Percentiles rank a stretch among this genome's conserved stretches.
These are phyloP conservation scores for Neotoma lepida DNA, from an alignment of 2,113 vertebrate genomes.

Conservation along the genomic window DNA sequence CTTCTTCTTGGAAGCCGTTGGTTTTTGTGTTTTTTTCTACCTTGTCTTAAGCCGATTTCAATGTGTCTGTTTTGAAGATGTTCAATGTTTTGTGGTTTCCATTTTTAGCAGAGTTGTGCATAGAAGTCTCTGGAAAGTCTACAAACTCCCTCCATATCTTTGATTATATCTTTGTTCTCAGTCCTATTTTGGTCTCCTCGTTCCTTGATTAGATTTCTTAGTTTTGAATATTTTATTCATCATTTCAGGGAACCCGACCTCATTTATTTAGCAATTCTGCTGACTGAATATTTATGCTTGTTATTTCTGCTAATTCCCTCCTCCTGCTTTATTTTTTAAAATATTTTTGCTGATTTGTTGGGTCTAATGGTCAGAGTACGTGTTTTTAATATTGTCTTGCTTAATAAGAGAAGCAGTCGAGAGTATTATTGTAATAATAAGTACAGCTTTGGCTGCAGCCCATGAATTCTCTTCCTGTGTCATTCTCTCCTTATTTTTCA, in stretches of 20 bases:
- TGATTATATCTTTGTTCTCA: conserved; percentile 72
- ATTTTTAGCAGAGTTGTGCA: conserved; percentile 59
- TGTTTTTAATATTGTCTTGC: conserved; percentile 60
- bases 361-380: conserved; percentile 50
- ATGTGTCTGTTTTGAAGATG: conserved; percentile 23
- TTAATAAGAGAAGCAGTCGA: conserved; percentile 45
- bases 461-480: conserved; percentile 22
- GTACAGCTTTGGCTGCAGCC: conserved; percentile 74
- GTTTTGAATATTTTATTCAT: conserved; percentile 76
- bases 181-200: conserved; percentile 71
- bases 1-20: background rate
- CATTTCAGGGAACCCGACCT: conserved; percentile 47
- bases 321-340: conserved; percentile 12
- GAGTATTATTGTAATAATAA: conserved; percentile 72
- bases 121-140: conserved; percentile 37
- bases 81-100: conserved; percentile 22
- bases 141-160: conserved; percentile 62
- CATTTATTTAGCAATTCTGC: conserved; percentile 72
- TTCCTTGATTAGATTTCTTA: conserved; percentile 77
- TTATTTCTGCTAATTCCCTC: conserved; percentile 59
- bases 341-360: conserved; percentile 44
- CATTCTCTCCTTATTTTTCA: conserved; percentile 39
- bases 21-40: conserved; percentile 22
- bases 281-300: conserved; percentile 62
- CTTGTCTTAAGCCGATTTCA: conserved; percentile 25